phyloP scores from a whole-genome alignment of 2,888 invertebrate species.

The Parapristionchus giblindavisi region DNA sequence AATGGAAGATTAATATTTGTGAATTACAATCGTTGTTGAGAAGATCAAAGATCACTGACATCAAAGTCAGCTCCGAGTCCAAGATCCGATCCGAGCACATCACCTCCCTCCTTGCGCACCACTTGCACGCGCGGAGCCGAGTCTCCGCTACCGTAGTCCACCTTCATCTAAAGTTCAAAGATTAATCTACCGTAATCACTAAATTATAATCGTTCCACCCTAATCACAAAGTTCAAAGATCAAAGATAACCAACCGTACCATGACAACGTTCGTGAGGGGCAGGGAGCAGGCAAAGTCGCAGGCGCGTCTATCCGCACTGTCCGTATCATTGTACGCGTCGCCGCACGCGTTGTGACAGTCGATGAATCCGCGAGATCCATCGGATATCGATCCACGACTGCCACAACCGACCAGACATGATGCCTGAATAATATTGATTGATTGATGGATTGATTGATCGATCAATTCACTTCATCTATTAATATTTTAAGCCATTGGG shows the following conservation, averaged over 20 bases:
- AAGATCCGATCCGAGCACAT: constrained; percentile 12
- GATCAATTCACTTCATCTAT: too few relatives aligned
- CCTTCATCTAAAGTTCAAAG: constrained; percentile 35
- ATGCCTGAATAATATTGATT: constrained; percentile 6
- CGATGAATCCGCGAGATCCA: constrained; percentile 29
- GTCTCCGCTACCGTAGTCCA: constrained; percentile 38
- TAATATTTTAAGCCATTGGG: too few relatives aligned
- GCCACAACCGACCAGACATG: constrained; percentile 24
- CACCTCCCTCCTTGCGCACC: constrained; percentile 33
- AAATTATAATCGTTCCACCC: not conserved
- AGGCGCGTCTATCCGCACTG: constrained; percentile 28
- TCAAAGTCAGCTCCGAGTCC: constrained; percentile 25
- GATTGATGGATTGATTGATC: too few relatives aligned
- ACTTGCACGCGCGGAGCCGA: constrained; percentile 27
- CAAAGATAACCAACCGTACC: constrained; percentile 3
- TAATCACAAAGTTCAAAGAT: not conserved
- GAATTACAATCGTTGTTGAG: too few relatives aligned
- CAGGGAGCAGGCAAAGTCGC: constrained; percentile 46
- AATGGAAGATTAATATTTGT: too few relatives aligned
- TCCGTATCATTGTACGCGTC: constrained; percentile 27
- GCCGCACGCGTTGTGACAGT: constrained; percentile 30
- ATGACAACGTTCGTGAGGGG: constrained; percentile 38
- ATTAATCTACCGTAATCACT: too few relatives aligned
- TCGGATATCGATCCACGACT: constrained; percentile 31
- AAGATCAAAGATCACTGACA: too few relatives aligned